phyloP scores from a whole-genome alignment of 1,140 invertebrate species.

The Drosophila cardini region DNA sequence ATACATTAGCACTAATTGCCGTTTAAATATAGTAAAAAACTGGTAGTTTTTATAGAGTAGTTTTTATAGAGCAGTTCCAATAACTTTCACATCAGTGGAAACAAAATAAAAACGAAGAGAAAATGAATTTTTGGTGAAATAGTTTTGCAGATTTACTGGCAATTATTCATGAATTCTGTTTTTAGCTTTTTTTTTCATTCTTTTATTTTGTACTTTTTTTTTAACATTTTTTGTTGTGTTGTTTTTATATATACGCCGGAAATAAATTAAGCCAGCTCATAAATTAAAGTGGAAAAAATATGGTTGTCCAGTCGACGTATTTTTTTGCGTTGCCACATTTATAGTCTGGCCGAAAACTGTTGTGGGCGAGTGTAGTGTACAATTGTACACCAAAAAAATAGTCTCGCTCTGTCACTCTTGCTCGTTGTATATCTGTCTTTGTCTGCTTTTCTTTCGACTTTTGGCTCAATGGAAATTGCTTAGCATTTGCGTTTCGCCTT shows the following conservation, averaged over 20 bases:
- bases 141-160: constrained; percentile 25
- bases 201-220: constrained; percentile 9
- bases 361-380: constrained; percentile 7
- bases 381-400: not conserved
- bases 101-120: too few species aligned
- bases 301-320: constrained; percentile 51
- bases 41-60: not conserved
- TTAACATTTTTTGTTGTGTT: constrained; percentile 18
- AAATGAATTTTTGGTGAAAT: constrained; percentile 19
- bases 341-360: constrained; percentile 60
- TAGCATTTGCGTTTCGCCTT: constrained; percentile 67
- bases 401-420: not conserved
- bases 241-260: constrained; percentile 47
- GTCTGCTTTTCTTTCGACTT: too few species aligned
- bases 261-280: constrained; percentile 80
- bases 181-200: constrained; percentile 5
- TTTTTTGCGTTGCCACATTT: constrained; percentile 37
- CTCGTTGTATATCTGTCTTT: not conserved
- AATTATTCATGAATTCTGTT: constrained; percentile 34
- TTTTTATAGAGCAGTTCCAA: not conserved
- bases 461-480: constrained; percentile 32
- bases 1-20: not conserved
- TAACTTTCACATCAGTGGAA: constrained; percentile 14
- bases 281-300: constrained; percentile 71
- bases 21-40: not conserved